Conservation (phyloP, 1,140 invertebrate species). For the Camponotus pennsylvanicus region DNA sequence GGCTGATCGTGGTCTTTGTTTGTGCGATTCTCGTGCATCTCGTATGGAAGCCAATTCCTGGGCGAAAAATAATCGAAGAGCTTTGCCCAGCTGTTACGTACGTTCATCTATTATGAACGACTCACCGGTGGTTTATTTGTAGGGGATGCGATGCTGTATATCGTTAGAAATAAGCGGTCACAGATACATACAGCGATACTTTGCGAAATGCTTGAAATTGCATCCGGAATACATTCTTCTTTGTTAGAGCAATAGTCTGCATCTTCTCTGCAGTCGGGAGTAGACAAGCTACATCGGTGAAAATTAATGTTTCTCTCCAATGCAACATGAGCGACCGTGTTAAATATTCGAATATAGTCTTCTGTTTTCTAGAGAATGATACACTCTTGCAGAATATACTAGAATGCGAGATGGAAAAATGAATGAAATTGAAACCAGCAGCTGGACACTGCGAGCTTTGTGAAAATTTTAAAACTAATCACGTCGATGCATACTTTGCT, state of each 20-base stretch:
- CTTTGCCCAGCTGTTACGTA: background rate
- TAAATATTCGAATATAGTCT: background rate
- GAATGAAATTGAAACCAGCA: too few relatives aligned
- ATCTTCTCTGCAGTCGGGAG: background rate
- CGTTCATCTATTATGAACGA: slow-evolving; percentile 21
- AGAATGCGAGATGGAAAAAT: too few relatives aligned
- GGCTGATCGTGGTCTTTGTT: background rate
- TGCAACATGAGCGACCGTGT: background rate
- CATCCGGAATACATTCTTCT: slow-evolving; percentile 12
- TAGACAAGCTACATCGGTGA: background rate
- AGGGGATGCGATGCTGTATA: background rate
- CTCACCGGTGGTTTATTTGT: slow-evolving; percentile 17
- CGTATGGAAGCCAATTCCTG: slow-evolving; percentile 1
- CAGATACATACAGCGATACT: background rate
- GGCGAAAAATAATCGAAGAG: slow-evolving; percentile 21
- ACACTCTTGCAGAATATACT: too few relatives aligned
- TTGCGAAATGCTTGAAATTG: slow-evolving; percentile 10
- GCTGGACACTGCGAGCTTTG: too few relatives aligned
- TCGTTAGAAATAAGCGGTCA: slow-evolving; percentile 1
- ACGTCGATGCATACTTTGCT: too few relatives aligned
- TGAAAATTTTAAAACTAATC: too few relatives aligned
- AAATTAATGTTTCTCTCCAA: slow-evolving; percentile 14
- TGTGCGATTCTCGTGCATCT: background rate
- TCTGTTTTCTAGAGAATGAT: too few relatives aligned
- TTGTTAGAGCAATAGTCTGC: slow-evolving; percentile 20